A percentile compares a stretch with the other conserved stretches of the same genome.
These are phyloP conservation scores for Lampris megalopsis DNA, from an alignment of 2,113 vertebrate species.

Conservation along the genomic window DNA sequence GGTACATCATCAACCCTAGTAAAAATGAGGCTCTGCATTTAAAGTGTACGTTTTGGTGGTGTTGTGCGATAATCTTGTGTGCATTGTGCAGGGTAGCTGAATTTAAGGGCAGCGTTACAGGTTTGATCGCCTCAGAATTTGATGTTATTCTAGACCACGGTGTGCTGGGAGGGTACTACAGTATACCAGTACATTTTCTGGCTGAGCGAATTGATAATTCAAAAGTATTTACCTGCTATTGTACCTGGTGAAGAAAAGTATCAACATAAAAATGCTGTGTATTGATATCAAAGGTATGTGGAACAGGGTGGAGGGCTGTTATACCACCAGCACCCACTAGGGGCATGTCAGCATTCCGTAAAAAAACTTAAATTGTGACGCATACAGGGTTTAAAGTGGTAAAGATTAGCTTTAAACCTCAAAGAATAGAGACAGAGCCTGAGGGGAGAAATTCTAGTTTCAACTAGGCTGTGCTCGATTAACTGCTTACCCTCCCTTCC, in stretches of 20 bases:
- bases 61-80: not conserved
- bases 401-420: slow-evolving; percentile 18
- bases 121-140: no score
- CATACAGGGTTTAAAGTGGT: slow-evolving; percentile 9
- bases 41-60: not conserved
- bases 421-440: slow-evolving; percentile 26
- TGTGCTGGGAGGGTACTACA: no score
- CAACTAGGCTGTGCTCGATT: not conserved
- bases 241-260: no score
- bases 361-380: not conserved
- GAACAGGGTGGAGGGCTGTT: no score
- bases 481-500: slow-evolving; percentile 17
- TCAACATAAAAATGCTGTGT: slow-evolving; percentile 1
- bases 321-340: slow-evolving; percentile 3
- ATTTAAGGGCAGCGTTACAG: no score
- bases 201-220: not conserved
- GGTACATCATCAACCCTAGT: not conserved
- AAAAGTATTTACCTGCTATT: no score
- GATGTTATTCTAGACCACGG: no score
- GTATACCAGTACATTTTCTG: not conserved
- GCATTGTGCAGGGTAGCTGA: not conserved
- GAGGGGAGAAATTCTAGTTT: slow-evolving; percentile 41
- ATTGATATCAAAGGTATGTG: no score
- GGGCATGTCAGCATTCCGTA: not conserved
- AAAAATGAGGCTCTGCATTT: not conserved